These are phyloP conservation scores for Cephus nigrinus DNA, from an alignment of 2,888 invertebrate species.

Conservation along the genomic window DNA sequence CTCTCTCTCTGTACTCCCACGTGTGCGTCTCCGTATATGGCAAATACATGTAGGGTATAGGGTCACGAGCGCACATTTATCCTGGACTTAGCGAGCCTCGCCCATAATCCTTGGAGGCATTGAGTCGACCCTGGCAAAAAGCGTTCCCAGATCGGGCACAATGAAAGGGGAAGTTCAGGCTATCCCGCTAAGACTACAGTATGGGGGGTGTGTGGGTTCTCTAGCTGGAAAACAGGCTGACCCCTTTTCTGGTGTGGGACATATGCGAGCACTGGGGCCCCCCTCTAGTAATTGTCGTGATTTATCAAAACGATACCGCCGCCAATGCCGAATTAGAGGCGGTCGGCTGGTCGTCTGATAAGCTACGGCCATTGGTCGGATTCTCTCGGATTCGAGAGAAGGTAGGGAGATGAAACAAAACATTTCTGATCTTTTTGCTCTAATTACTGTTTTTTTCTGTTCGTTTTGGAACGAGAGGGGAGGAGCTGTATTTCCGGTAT, in stretches of 20 bases:
- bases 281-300: slow-evolving; percentile 54
- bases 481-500: too few species aligned
- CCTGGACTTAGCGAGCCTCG: slow-evolving; percentile 23
- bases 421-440: too few species aligned
- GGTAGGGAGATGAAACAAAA: too few species aligned
- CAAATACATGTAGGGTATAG: too few species aligned
- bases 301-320: slow-evolving; percentile 55
- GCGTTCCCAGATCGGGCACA: slow-evolving; percentile 37
- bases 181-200: neutral
- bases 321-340: slow-evolving; percentile 35
- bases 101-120: slow-evolving; percentile 8
- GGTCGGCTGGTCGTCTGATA: slow-evolving; percentile 33
- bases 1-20: slow-evolving; percentile 34
- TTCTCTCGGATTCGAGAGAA: neutral
- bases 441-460: too few species aligned
- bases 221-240: neutral
- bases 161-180: slow-evolving; percentile 33
- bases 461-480: too few species aligned
- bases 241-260: slow-evolving; percentile 39
- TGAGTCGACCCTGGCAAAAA: slow-evolving; percentile 39
- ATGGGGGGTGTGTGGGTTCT: too few species aligned
- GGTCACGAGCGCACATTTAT: slow-evolving; percentile 16
- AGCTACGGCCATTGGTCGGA: slow-evolving; percentile 14
- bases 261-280: slow-evolving; percentile 37
- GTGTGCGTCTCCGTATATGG: too few species aligned